These are phyloP conservation scores for Dryobotodes eremita DNA, from an alignment of 2,888 invertebrate species.

Conservation along the genomic window DNA sequence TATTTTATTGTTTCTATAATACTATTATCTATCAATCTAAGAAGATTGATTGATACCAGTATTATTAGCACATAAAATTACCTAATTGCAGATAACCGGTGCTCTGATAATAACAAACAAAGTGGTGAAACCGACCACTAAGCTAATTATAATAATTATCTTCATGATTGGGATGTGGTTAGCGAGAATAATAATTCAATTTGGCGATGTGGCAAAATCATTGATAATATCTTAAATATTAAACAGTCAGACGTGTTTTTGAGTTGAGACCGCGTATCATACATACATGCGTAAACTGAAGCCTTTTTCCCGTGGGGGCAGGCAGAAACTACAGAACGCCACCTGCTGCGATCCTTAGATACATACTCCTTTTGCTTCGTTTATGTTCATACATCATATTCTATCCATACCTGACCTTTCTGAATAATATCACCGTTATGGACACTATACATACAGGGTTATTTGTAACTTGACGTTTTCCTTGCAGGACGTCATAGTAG, in stretches of 20 bases:
- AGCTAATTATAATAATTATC: slow-evolving; percentile 15
- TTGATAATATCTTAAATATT: background rate
- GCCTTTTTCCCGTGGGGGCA: no score
- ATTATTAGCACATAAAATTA: no score
- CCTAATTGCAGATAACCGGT: background rate
- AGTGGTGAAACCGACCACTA: slow-evolving; percentile 7
- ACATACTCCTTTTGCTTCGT: background rate
- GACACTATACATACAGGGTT: no score
- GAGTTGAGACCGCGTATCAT: background rate
- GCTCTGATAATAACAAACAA: slow-evolving; percentile 8
- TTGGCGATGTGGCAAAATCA: background rate
- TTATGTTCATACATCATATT: background rate
- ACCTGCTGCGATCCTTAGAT: background rate
- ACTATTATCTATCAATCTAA: no score
- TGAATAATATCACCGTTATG: no score
- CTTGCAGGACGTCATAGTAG: no score
- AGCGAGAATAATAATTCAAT: background rate
- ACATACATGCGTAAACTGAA: background rate
- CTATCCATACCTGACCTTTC: no score
- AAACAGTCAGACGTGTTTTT: background rate
- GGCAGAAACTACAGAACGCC: no score
- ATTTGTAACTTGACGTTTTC: no score
- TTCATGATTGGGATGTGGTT: slow-evolving; percentile 22
- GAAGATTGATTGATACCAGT: no score
- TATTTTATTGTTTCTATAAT: no score